Conservation (phyloP, 2,797 vertebrate species). For the Denticeps clupeoides region DNA sequence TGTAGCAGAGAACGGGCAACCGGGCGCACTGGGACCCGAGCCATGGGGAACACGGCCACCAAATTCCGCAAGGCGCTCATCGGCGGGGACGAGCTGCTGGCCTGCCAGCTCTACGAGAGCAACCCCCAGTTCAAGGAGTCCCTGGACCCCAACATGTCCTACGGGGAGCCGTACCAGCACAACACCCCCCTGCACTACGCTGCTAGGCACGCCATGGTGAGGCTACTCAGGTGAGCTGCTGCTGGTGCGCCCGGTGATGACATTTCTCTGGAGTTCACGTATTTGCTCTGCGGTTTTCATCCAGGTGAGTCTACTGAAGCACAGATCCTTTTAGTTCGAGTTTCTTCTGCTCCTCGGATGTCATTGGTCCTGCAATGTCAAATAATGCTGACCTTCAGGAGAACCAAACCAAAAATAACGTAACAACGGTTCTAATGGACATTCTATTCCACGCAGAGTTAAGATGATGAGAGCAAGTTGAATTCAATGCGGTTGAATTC, state of each 20-base stretch:
- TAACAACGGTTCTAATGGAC: too few species aligned
- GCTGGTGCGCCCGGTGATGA: not conserved
- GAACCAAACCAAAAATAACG: too few species aligned
- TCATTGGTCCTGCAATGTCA: too few species aligned
- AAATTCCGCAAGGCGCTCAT: conserved; percentile 97
- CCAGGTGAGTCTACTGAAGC: too few species aligned
- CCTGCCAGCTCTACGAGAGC: conserved; percentile 91
- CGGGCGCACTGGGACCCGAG: conserved; percentile 30
- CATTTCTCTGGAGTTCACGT: too few species aligned
- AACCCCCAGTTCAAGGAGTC: conserved; percentile 95
- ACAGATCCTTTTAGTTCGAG: too few species aligned
- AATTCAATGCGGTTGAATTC: too few species aligned
- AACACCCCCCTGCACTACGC: conserved; percentile 97
- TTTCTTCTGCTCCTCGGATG: too few species aligned
- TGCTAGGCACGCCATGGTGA: conserved; percentile 88
- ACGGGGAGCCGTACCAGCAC: conserved; percentile 96
- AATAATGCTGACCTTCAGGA: too few species aligned
- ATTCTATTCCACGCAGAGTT: too few species aligned
- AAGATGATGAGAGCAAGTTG: too few species aligned
- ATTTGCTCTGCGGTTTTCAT: not conserved
- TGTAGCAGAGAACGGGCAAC: conserved; percentile 24
- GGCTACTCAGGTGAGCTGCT: conserved; percentile 79
- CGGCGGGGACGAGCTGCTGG: conserved; percentile 88
- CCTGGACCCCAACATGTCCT: conserved; percentile 93
- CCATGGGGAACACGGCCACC: conserved; percentile 95